phyloP scores from a whole-genome alignment of 2,888 invertebrate species.

The Linyphia triangularis region DNA sequence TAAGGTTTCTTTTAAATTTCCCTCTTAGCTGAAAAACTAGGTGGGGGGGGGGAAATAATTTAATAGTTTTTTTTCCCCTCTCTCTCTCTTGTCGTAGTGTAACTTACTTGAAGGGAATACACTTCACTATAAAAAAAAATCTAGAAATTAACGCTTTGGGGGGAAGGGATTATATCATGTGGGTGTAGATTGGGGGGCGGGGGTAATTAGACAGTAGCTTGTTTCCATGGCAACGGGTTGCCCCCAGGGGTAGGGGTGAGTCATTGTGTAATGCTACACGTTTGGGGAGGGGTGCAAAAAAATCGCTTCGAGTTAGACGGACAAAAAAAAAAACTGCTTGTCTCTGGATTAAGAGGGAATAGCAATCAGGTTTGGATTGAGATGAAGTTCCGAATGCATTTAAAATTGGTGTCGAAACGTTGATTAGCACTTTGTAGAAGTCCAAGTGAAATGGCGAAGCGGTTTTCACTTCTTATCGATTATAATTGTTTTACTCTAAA shows the following conservation, averaged over 20 bases:
- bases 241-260: constrained; percentile 61
- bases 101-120: constrained; percentile 24
- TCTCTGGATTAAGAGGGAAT: constrained; percentile 62
- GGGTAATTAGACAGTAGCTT: constrained; percentile 71
- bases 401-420: not conserved
- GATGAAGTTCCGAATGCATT: not conserved
- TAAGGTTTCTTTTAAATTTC: constrained; percentile 45
- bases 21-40: constrained; percentile 39
- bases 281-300: constrained; percentile 2
- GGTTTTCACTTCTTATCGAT: too few species aligned
- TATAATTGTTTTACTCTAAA: too few species aligned
- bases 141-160: constrained; percentile 25
- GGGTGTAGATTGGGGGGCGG: constrained; percentile 33
- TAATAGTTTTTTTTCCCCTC: constrained; percentile 1
- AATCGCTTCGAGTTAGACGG: constrained; percentile 13
- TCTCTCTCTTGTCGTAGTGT: not conserved
- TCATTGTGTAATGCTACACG: constrained; percentile 43
- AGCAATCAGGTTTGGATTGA: constrained; percentile 55
- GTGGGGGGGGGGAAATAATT: constrained; percentile 1
- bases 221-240: constrained; percentile 65
- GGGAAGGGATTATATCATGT: constrained; percentile 10
- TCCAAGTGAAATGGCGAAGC: too few species aligned
- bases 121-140: constrained; percentile 28
- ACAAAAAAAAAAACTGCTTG: constrained; percentile 13
- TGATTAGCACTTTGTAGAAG: constrained; percentile 21